phyloP scores from a whole-genome alignment of 2,888 invertebrate genomes.

The Ephialtes manifestator region DNA sequence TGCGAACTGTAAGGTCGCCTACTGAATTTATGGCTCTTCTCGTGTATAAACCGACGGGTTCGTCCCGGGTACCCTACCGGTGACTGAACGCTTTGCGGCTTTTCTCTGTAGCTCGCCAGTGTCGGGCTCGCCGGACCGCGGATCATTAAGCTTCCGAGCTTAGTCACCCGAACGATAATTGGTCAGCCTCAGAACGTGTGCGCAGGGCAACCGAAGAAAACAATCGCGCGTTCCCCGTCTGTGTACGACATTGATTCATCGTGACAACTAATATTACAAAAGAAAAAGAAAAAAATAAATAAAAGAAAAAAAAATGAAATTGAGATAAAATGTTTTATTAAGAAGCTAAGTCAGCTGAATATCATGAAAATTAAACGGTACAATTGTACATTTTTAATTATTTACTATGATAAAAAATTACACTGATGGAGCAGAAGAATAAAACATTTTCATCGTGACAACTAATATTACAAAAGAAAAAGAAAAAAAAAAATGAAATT shows the following conservation, averaged over 20 bases:
- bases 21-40: slow-evolving; percentile 63
- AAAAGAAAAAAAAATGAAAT: not conserved
- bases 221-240: slow-evolving; percentile 27
- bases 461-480: slow-evolving; percentile 27
- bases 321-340: no score
- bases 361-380: no score
- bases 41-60: slow-evolving; percentile 55
- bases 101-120: slow-evolving; percentile 26
- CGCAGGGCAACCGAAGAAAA: slow-evolving; percentile 57
- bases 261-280: slow-evolving; percentile 39
- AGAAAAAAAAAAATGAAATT: slow-evolving; percentile 10
- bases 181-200: slow-evolving; percentile 42
- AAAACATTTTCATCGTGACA: not conserved
- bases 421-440: no score
- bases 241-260: slow-evolving; percentile 62
- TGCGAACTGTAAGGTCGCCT: slow-evolving; percentile 57
- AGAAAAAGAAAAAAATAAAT: slow-evolving; percentile 12
- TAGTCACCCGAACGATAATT: slow-evolving; percentile 65
- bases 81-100: slow-evolving; percentile 49
- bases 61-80: slow-evolving; percentile 44
- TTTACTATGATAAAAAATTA: no score
- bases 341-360: no score
- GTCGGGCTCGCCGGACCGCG: slow-evolving; percentile 34
- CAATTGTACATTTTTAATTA: no score
- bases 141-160: slow-evolving; percentile 61